Evolutionary conservation across 2,888 invertebrate genomes (phyloP).

Genomic region (Anarsia innoxiella): DNA sequence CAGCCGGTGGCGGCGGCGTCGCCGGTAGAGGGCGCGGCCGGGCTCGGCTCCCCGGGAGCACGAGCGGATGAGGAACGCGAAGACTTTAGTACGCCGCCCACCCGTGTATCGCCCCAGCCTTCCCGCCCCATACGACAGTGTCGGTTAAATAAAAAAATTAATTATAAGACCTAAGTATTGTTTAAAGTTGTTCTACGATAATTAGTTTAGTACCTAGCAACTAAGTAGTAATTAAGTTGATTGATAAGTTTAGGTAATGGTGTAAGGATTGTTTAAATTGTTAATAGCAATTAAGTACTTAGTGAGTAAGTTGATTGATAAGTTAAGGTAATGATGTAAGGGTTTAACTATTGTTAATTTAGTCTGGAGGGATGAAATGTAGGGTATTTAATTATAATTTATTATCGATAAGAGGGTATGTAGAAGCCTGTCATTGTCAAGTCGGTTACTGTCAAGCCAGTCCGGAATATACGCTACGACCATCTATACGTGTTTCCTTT

Average conservation of each 20-base stretch:
- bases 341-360: too few relatives aligned
- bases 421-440: constrained; percentile 14
- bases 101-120: neutral
- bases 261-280: neutral
- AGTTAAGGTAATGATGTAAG: too few relatives aligned
- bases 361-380: too few relatives aligned
- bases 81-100: neutral
- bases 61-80: neutral
- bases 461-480: constrained; percentile 15
- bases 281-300: too few relatives aligned
- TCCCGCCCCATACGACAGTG: neutral
- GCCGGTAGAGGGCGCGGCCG: neutral
- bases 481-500: constrained; percentile 16
- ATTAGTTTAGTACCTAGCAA: too few relatives aligned
- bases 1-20: neutral
- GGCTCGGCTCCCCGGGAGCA: neutral
- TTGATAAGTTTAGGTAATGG: too few relatives aligned
- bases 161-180: neutral
- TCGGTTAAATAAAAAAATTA: neutral
- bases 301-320: too few relatives aligned
- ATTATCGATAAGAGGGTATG: too few relatives aligned
- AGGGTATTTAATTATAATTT: too few relatives aligned
- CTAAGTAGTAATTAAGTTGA: too few relatives aligned
- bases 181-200: too few relatives aligned
- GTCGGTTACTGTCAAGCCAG: constrained; percentile 15